phyloP scores from a whole-genome alignment of 2,888 invertebrate species.

The Lasioglossum vierecki region DNA sequence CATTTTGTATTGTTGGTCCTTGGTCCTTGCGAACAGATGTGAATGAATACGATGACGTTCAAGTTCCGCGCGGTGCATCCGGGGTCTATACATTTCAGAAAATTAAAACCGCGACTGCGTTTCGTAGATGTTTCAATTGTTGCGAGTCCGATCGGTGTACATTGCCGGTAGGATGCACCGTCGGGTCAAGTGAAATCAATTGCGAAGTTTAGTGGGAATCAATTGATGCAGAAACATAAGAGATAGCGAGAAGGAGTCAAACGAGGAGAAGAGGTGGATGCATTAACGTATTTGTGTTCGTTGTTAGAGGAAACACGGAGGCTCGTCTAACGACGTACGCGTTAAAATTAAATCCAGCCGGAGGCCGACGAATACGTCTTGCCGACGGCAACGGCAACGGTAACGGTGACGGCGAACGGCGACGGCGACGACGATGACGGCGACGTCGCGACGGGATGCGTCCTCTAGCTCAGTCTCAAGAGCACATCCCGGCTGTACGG shows the following conservation, averaged over 20 bases:
- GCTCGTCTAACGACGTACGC: slow-evolving; percentile 76
- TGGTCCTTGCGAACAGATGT: too few species aligned
- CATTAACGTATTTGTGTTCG: slow-evolving; percentile 48
- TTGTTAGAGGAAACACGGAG: slow-evolving; percentile 69
- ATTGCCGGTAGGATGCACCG: slow-evolving; percentile 35
- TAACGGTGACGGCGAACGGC: slow-evolving; percentile 73
- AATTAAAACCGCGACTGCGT: neutral
- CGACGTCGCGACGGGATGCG: slow-evolving; percentile 77
- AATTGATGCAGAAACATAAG: slow-evolving; percentile 58
- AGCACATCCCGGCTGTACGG: slow-evolving; percentile 80
- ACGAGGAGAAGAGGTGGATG: slow-evolving; percentile 32
- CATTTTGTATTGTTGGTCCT: too few species aligned
- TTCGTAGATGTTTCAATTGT: slow-evolving; percentile 36
- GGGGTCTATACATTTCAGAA: neutral
- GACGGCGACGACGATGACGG: slow-evolving; percentile 66
- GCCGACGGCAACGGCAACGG: slow-evolving; percentile 74
- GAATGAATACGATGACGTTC: too few species aligned
- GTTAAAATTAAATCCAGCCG: slow-evolving; percentile 83
- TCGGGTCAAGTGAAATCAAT: slow-evolving; percentile 72
- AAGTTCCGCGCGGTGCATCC: too few species aligned
- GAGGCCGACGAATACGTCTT: slow-evolving; percentile 71
- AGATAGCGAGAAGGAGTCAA: slow-evolving; percentile 10
- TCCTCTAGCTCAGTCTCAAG: slow-evolving; percentile 84
- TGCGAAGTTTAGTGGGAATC: slow-evolving; percentile 64
- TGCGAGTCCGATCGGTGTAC: slow-evolving; percentile 19